A percentile compares a stretch with the other conserved stretches of the same genome.
These are phyloP conservation scores for Drosophila crucigera DNA, from an alignment of 2,888 invertebrate genomes.

Conservation along the genomic window DNA sequence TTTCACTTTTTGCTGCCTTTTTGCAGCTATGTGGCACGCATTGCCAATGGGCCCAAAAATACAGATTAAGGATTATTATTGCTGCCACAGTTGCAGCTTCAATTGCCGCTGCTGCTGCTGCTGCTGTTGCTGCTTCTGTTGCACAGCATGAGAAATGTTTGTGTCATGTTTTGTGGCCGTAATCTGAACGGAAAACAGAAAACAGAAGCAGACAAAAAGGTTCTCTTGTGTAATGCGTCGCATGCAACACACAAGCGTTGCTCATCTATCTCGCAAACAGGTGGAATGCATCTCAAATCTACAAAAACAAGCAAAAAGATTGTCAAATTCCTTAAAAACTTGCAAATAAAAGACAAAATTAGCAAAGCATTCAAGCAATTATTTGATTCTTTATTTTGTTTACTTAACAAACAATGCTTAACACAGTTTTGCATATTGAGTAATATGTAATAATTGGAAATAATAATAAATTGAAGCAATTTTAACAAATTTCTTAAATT, in stretches of 20 bases:
- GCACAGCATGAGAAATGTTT: conserved; percentile 72
- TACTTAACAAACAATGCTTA: background rate
- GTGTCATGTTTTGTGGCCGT: conserved; percentile 58
- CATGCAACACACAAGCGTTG: conserved; percentile 1
- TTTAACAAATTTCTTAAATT: background rate
- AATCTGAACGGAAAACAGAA: conserved; percentile 35
- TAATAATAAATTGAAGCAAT: background rate
- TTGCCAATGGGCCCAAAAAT: conserved; percentile 42
- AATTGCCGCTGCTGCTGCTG: conserved; percentile 11
- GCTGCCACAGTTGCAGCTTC: conserved; percentile 10
- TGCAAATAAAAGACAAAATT: background rate
- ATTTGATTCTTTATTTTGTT: background rate
- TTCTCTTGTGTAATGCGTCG: conserved; percentile 42
- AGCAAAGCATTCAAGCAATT: background rate
- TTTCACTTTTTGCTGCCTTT: conserved; percentile 49
- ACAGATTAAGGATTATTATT: conserved; percentile 52
- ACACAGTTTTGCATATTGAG: background rate
- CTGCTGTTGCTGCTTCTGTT: conserved; percentile 17
- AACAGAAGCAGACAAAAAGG: background rate
- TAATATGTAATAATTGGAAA: background rate
- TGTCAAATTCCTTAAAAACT: background rate
- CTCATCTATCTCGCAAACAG: conserved; percentile 17
- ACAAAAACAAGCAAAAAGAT: background rate
- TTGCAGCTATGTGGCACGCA: conserved; percentile 46
- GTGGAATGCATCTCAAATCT: conserved; percentile 22